A percentile compares a stretch with the other conserved stretches of the same genome.
Conservation (phyloP, 2,797 vertebrate genomes). For the Atherinosoma microstoma region DNA sequence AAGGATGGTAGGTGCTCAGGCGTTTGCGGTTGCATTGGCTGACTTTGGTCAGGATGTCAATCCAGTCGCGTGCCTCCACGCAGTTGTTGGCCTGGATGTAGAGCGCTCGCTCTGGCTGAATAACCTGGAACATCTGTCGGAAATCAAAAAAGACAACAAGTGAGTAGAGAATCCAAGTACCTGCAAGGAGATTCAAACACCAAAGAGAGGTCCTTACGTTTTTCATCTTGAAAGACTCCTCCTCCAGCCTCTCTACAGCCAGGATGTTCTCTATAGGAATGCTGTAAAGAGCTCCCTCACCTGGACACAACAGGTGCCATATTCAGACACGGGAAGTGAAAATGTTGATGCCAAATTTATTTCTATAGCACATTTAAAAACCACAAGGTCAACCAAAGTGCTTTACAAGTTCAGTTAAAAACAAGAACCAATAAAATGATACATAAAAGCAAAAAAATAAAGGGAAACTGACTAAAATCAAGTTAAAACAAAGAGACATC, state of each 20-base stretch:
- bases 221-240: slow-evolving; percentile 99
- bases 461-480: neutral
- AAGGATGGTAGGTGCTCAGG: slow-evolving; percentile 94
- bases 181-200: slow-evolving; percentile 1
- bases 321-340: slow-evolving; percentile 2
- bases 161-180: neutral
- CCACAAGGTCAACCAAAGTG: neutral
- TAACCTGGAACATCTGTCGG: slow-evolving; percentile 97
- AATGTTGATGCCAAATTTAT: neutral
- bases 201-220: slow-evolving; percentile 86
- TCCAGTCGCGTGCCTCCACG: slow-evolving; percentile 99
- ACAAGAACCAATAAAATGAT: too few relatives aligned
- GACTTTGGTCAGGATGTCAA: slow-evolving; percentile 98
- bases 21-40: slow-evolving; percentile 98
- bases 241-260: slow-evolving; percentile 96
- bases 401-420: neutral
- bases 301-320: slow-evolving; percentile 74
- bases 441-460: too few relatives aligned
- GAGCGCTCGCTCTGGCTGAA: slow-evolving; percentile 95
- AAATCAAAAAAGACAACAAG: neutral
- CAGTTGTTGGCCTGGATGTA: slow-evolving; percentile 99
- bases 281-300: slow-evolving; percentile 93
- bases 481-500: too few relatives aligned
- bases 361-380: neutral
- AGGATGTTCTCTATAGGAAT: slow-evolving; percentile 99